phyloP scores from a whole-genome alignment of 2,888 invertebrate species.

The Holacanthella duospinosa region DNA sequence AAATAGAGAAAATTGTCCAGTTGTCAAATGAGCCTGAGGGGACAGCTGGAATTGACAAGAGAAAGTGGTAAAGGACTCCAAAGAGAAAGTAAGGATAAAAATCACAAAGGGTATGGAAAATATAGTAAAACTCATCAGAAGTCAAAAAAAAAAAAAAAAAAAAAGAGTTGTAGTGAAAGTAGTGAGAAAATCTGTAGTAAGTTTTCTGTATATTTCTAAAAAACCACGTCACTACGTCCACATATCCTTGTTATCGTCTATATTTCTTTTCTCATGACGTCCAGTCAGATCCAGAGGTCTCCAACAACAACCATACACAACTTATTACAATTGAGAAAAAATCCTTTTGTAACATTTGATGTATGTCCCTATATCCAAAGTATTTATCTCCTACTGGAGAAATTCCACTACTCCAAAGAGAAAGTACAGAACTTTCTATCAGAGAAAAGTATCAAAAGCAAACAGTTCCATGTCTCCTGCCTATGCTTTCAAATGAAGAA shows the following conservation, averaged over 20 bases:
- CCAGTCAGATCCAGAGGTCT: not conserved
- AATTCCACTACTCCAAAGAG: not conserved
- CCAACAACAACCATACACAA: not conserved
- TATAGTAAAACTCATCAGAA: not conserved
- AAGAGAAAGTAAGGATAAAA: not conserved
- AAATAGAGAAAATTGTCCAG: no score
- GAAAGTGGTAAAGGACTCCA: conserved; percentile 2
- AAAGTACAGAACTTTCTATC: not conserved
- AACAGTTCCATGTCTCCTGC: conserved; percentile 5
- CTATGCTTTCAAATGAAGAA: not conserved
- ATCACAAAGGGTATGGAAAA: conserved; percentile 5
- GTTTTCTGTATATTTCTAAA: conserved; percentile 10
- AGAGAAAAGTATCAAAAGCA: conserved; percentile 9
- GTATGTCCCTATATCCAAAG: not conserved
- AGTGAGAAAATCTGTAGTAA: no score
- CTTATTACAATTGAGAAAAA: not conserved
- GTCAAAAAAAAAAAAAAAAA: conserved; percentile 3
- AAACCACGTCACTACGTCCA: conserved; percentile 11
- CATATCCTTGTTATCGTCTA: not conserved
- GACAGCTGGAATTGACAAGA: conserved; percentile 10
- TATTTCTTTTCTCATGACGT: not conserved
- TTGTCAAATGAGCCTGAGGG: conserved; percentile 13
- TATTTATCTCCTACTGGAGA: conserved; percentile 4
- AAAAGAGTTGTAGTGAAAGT: conserved; percentile 13
- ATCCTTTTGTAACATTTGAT: conserved; percentile 6